These are phyloP conservation scores for Galendromus occidentalis DNA, from an alignment of 1,140 invertebrate genomes.

Conservation along the genomic window DNA sequence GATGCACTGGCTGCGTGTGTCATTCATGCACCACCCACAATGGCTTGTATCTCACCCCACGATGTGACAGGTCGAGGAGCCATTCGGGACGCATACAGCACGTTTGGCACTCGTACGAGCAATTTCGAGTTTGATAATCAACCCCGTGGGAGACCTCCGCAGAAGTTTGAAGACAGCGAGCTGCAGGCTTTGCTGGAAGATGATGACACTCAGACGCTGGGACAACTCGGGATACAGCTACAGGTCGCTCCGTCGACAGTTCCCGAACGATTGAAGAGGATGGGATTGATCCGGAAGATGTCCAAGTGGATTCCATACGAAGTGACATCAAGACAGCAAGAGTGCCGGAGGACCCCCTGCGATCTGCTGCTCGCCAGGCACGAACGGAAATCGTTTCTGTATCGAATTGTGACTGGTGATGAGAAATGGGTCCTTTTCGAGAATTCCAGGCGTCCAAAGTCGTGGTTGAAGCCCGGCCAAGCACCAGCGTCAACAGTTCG, in stretches of 20 bases:
- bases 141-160: too few species aligned
- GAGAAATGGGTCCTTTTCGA: slow-evolving; percentile 14
- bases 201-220: background rate
- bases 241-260: background rate
- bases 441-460: slow-evolving; percentile 11
- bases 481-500: slow-evolving; percentile 11
- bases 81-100: too few species aligned
- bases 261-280: background rate
- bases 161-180: background rate
- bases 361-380: background rate
- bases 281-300: slow-evolving; percentile 2
- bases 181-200: slow-evolving; percentile 11
- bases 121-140: too few species aligned
- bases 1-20: too few species aligned
- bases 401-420: slow-evolving; percentile 14
- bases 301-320: background rate
- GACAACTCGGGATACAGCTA: too few species aligned
- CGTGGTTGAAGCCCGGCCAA: background rate
- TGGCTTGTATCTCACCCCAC: too few species aligned
- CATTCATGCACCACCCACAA: too few species aligned
- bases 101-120: too few species aligned
- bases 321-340: background rate
- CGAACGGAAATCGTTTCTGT: slow-evolving; percentile 12
- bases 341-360: too few species aligned
- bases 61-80: too few species aligned